These are phyloP conservation scores for Pachypanchax playfairii DNA, from an alignment of 2,113 vertebrate species.

Conservation along the genomic window DNA sequence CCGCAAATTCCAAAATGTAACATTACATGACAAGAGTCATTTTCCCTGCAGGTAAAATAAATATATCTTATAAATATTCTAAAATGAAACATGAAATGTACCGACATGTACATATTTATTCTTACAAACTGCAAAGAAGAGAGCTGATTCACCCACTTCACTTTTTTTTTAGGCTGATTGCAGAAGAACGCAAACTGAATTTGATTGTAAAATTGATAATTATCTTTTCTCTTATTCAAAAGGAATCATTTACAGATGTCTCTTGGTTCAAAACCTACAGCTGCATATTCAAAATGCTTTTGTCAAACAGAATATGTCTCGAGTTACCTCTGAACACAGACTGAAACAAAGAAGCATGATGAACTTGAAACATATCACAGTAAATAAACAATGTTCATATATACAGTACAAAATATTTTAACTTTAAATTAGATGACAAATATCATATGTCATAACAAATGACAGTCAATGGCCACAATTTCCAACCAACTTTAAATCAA, in stretches of 20 bases:
- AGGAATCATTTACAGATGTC: neutral
- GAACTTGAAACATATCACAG: neutral
- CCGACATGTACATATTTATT: neutral
- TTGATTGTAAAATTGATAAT: neutral
- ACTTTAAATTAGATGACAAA: neutral
- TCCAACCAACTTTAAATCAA: neutral
- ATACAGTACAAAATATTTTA: constrained; percentile 14
- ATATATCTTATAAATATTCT: neutral
- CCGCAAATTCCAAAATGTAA: neutral
- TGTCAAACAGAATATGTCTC: neutral
- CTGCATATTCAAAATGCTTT: neutral
- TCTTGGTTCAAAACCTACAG: neutral
- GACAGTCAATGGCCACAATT: constrained; percentile 1
- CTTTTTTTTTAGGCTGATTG: neutral
- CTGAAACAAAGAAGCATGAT: neutral
- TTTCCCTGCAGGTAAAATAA: neutral
- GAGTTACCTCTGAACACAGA: neutral
- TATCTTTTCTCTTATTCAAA: neutral
- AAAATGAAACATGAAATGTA: neutral
- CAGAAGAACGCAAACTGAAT: neutral
- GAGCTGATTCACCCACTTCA: neutral
- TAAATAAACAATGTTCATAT: neutral
- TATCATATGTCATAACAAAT: constrained; percentile 9
- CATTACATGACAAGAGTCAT: neutral
- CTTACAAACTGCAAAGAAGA: neutral